phyloP scores from a whole-genome alignment of 2,113 vertebrate species.

The Charadrius vociferus region DNA sequence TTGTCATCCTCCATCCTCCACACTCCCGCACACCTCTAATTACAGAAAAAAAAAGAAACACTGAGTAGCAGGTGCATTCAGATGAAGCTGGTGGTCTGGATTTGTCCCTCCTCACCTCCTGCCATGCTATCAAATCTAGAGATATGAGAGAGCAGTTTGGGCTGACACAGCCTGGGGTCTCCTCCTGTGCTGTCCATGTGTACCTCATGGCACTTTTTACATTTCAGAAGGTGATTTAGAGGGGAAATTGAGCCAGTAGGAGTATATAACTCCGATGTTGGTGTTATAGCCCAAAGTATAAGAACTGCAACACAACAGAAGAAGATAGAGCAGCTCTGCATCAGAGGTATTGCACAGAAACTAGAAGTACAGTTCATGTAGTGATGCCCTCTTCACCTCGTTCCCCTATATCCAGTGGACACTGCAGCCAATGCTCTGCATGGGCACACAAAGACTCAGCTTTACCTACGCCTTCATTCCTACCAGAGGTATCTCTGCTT shows the following conservation, averaged over 20 bases:
- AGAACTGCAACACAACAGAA: background rate
- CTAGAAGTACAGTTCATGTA: background rate
- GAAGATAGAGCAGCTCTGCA: background rate
- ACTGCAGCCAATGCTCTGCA: background rate
- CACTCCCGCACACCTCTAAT: background rate
- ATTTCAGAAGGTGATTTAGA: background rate
- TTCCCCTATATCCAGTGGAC: background rate
- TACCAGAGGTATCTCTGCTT: background rate
- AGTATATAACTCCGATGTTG: background rate
- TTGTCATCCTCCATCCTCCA: background rate
- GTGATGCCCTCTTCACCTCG: background rate
- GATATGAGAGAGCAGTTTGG: background rate
- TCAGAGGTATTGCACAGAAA: rapidly evolving
- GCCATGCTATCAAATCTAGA: background rate
- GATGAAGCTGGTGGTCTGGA: background rate
- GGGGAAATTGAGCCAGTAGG: background rate
- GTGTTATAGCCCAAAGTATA: background rate
- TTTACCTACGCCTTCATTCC: background rate
- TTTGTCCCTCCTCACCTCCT: background rate
- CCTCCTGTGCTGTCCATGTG: background rate
- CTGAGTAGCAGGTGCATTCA: background rate
- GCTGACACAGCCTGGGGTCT: background rate
- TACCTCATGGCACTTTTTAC: background rate
- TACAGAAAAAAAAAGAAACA: background rate
- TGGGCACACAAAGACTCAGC: background rate